A percentile compares a stretch with the other conserved stretches of the same genome.
phyloP scores from a whole-genome alignment of 1,140 invertebrate species.

The Ceratina calcarata region DNA sequence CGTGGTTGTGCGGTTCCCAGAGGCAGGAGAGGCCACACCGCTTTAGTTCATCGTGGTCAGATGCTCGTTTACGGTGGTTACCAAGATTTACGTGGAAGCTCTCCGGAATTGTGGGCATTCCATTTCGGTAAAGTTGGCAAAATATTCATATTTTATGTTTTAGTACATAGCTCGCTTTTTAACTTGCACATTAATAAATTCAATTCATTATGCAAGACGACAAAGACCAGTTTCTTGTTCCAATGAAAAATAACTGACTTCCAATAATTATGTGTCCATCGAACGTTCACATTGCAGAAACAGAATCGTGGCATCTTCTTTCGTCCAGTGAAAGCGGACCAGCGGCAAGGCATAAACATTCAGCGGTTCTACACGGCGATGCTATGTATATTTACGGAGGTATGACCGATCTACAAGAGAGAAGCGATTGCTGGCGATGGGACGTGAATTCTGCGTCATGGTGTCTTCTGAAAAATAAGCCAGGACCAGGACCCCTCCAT shows the following conservation, averaged over 20 bases:
- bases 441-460: conserved; percentile 86
- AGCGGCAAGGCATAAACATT: conserved; percentile 91
- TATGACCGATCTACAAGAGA: conserved; percentile 91
- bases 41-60: conserved; percentile 88
- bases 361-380: conserved; percentile 88
- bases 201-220: not conserved
- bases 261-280: not conserved
- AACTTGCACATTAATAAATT: too few relatives aligned
- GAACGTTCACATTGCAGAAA: conserved; percentile 79
- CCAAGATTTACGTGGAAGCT: conserved; percentile 92
- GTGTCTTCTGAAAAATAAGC: conserved; percentile 85
- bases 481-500: conserved; percentile 88
- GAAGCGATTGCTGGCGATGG: conserved; percentile 92
- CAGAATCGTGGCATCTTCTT: conserved; percentile 88
- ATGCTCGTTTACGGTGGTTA: conserved; percentile 95
- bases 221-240: not conserved
- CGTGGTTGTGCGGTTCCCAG: conserved; percentile 85
- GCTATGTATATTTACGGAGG: conserved; percentile 94
- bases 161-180: too few relatives aligned
- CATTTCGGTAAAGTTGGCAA: conserved; percentile 85
- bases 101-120: conserved; percentile 92
- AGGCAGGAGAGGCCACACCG: conserved; percentile 90
- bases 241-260: not conserved
- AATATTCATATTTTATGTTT: not conserved
- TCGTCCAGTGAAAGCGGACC: conserved; percentile 82